These are phyloP conservation scores for Carcina quercana DNA, from an alignment of 2,888 invertebrate genomes.

Conservation along the genomic window DNA sequence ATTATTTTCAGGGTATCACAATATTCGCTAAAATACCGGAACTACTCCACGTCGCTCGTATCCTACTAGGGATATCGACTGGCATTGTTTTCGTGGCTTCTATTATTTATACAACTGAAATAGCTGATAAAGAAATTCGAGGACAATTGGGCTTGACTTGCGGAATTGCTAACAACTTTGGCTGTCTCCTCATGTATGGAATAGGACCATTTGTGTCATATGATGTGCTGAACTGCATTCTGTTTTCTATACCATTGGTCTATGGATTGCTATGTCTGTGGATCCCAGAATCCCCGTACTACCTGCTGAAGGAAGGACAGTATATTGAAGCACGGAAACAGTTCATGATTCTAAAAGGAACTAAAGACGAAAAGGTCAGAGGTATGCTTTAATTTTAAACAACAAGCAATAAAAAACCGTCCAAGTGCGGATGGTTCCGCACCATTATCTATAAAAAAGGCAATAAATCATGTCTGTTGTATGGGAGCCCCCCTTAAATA, in stretches of 20 bases:
- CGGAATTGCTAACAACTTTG: conserved; percentile 48
- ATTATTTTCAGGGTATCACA: too few species aligned
- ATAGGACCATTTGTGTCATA: conserved; percentile 53
- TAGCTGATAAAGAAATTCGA: conserved; percentile 56
- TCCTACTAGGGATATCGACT: too few species aligned
- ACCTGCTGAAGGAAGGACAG: conserved; percentile 62
- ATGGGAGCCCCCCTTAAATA: too few species aligned
- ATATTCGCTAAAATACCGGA: too few species aligned
- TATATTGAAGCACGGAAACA: conserved; percentile 51
- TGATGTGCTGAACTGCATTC: conserved; percentile 46
- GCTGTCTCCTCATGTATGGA: conserved; percentile 47
- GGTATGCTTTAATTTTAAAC: too few species aligned
- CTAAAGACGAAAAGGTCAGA: conserved; percentile 39
- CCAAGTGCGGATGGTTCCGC: too few species aligned
- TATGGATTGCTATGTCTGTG: conserved; percentile 63
- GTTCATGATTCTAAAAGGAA: conserved; percentile 48
- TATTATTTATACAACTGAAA: too few species aligned
- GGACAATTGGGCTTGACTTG: conserved; percentile 40
- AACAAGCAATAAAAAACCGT: too few species aligned
- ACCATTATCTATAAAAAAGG: too few species aligned
- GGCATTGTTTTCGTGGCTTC: too few species aligned
- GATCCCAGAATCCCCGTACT: conserved; percentile 77
- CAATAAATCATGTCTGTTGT: too few species aligned
- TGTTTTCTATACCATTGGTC: conserved; percentile 50
- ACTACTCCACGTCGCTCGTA: too few species aligned